Conservation (phyloP, 1,140 invertebrate genomes). For the Pseudomyrmex pallidus region DNA sequence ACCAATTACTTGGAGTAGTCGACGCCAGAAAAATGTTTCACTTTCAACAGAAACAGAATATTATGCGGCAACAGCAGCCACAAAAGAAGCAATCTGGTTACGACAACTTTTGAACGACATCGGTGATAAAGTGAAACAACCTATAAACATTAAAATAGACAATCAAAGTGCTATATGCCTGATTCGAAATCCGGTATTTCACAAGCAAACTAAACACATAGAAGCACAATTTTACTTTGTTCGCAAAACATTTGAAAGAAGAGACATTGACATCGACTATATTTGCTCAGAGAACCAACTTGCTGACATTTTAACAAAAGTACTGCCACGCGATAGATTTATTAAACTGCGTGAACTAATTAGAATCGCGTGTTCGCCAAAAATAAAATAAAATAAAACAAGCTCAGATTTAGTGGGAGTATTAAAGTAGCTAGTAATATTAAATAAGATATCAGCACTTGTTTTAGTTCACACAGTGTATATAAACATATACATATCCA, state of each 20-base stretch:
- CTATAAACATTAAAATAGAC: slow-evolving; percentile 57
- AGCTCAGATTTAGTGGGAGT: no score
- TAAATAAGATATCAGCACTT: no score
- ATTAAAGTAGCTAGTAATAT: no score
- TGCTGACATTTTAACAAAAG: slow-evolving; percentile 71
- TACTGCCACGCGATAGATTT: background rate
- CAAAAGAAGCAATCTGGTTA: slow-evolving; percentile 55
- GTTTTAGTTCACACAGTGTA: no score
- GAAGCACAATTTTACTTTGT: slow-evolving; percentile 78
- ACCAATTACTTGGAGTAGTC: slow-evolving; percentile 12
- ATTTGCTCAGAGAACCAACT: slow-evolving; percentile 37
- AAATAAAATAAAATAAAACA: no score
- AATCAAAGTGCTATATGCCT: slow-evolving; percentile 79
- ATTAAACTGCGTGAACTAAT: no score
- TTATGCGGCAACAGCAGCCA: slow-evolving; percentile 36
- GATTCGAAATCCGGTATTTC: slow-evolving; percentile 76
- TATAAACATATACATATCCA: no score
- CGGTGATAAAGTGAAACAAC: background rate
- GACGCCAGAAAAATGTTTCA: background rate
- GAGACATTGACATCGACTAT: slow-evolving; percentile 64
- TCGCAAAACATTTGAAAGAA: slow-evolving; percentile 68
- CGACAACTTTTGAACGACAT: slow-evolving; percentile 34
- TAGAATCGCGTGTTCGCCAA: no score
- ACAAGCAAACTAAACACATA: slow-evolving; percentile 76
- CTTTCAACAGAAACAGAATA: slow-evolving; percentile 37